These are phyloP conservation scores for Sebastes glaucus DNA, from an alignment of 2,797 vertebrate species.

Conservation along the genomic window DNA sequence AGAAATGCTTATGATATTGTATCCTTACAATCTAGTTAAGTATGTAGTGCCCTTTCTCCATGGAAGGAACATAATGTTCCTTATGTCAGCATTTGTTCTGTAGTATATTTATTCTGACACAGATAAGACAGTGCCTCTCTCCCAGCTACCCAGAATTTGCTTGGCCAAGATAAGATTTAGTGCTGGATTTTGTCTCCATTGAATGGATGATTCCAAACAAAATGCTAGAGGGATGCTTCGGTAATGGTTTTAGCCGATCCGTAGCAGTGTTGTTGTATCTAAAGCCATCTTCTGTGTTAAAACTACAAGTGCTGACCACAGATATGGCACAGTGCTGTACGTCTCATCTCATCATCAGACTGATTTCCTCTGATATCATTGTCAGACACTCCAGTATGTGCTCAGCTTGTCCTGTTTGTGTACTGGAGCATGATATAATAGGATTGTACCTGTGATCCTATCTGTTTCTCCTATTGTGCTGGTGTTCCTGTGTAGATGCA, in stretches of 20 bases:
- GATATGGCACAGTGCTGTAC: slow-evolving; percentile 19
- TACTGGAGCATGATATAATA: slow-evolving; percentile 45
- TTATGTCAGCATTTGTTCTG: slow-evolving; percentile 32
- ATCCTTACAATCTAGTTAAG: not conserved
- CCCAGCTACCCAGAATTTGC: slow-evolving; percentile 6
- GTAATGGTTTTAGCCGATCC: slow-evolving; percentile 43
- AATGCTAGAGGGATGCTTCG: slow-evolving; percentile 7
- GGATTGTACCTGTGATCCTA: slow-evolving; percentile 51
- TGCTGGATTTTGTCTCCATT: slow-evolving; percentile 31
- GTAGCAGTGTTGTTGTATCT: slow-evolving; percentile 35
- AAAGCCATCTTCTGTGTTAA: slow-evolving; percentile 40
- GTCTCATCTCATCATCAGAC: slow-evolving; percentile 25
- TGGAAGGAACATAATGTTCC: slow-evolving; percentile 2
- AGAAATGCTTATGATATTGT: not conserved
- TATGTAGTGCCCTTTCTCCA: not conserved
- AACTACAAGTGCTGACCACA: slow-evolving; percentile 40
- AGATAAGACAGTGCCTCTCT: slow-evolving; percentile 27
- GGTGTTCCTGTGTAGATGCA: slow-evolving; percentile 15
- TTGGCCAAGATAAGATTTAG: slow-evolving; percentile 53
- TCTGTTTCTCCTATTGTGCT: slow-evolving; percentile 32
- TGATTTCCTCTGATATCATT: slow-evolving; percentile 38
- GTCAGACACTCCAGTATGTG: slow-evolving; percentile 9
- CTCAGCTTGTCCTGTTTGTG: slow-evolving; percentile 49
- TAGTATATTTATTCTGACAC: slow-evolving; percentile 20
- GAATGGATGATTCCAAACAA: slow-evolving; percentile 39